These are phyloP conservation scores for Meteorus cinctellus DNA, from an alignment of 2,888 invertebrate species.

Conservation along the genomic window DNA sequence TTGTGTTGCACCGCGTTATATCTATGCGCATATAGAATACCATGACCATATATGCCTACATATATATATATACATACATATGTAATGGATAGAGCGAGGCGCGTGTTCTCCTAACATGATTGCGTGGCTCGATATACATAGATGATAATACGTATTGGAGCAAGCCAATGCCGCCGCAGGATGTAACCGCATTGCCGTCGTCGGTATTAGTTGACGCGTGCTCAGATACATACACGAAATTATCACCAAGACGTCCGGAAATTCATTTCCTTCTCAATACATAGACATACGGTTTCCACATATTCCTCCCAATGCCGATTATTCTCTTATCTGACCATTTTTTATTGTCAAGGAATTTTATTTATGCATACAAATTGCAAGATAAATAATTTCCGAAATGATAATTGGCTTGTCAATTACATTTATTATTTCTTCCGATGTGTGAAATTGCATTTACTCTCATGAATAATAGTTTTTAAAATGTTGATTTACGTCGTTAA, in stretches of 20 bases:
- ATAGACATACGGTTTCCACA: background rate
- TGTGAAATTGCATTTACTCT: too few relatives aligned
- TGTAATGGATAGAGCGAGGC: background rate
- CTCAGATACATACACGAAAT: background rate
- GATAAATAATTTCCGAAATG: too few relatives aligned
- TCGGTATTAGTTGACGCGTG: background rate
- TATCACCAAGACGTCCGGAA: constrained; percentile 8
- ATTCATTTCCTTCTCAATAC: background rate
- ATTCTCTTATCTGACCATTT: too few relatives aligned
- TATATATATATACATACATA: background rate
- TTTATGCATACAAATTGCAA: too few relatives aligned
- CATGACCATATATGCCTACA: background rate
- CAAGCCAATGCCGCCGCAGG: constrained; percentile 33
- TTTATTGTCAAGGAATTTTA: too few relatives aligned
- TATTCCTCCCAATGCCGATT: too few relatives aligned
- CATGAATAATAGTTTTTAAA: too few relatives aligned
- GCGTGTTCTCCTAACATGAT: constrained; percentile 24
- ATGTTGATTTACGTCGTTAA: too few relatives aligned
- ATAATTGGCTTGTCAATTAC: too few relatives aligned
- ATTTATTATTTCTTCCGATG: too few relatives aligned
- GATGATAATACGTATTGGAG: constrained; percentile 6
- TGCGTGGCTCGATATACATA: constrained; percentile 26
- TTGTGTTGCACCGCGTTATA: background rate
- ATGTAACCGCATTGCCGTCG: constrained; percentile 24
- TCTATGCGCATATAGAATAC: background rate